Conservation (phyloP, 2,797 vertebrate genomes). For the Parauchenoglanis ngamensis region DNA sequence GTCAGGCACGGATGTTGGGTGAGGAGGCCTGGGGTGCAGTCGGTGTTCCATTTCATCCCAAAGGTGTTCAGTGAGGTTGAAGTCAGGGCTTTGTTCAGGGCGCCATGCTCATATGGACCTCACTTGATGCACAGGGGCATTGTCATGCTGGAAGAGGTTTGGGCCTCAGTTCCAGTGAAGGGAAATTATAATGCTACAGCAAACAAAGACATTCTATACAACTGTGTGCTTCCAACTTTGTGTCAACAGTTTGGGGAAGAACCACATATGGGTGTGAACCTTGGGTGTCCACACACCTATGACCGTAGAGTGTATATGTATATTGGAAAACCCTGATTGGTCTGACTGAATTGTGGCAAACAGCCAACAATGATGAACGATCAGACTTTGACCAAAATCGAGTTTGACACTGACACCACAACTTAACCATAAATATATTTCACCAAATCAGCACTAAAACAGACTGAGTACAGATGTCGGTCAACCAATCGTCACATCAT, state of each 20-base stretch:
- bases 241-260: background rate
- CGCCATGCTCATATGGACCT: too few relatives aligned
- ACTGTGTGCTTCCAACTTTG: background rate
- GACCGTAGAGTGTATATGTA: background rate
- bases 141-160: background rate
- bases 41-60: background rate
- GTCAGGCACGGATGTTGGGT: too few relatives aligned
- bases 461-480: background rate
- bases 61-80: background rate
- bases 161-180: background rate
- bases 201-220: background rate
- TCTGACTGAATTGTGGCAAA: background rate
- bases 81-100: too few relatives aligned
- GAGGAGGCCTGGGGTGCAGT: too few relatives aligned
- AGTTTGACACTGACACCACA: too few relatives aligned
- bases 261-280: background rate
- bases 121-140: too few relatives aligned
- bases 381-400: background rate
- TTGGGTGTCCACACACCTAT: background rate
- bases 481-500: background rate
- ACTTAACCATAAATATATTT: background rate
- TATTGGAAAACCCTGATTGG: too few relatives aligned
- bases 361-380: background rate
- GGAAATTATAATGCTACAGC: background rate
- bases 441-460: background rate